Evolutionary conservation across 2,113 vertebrate species (phyloP).

Genomic region (Oncorhynchus gorbuscha): DNA sequence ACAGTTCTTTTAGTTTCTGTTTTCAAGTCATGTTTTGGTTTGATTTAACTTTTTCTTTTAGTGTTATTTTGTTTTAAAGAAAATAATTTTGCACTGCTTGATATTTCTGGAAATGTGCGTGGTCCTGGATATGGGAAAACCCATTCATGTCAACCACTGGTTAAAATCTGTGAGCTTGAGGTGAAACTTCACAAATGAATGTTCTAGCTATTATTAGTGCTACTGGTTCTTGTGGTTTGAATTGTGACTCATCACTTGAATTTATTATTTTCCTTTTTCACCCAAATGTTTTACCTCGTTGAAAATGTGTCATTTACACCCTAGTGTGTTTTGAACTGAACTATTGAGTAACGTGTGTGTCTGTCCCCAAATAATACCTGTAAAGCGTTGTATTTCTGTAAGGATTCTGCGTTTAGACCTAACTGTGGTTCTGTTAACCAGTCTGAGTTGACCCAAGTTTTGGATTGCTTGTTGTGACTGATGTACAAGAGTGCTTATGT

Average conservation of each 20-base stretch:
- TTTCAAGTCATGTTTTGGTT: conserved; percentile 3
- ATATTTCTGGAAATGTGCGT: background rate
- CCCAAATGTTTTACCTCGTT: background rate
- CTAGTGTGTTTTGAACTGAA: background rate
- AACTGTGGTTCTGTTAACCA: background rate
- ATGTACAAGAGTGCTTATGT: background rate
- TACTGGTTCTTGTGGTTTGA: background rate
- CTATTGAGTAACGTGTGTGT: background rate
- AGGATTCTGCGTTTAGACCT: background rate
- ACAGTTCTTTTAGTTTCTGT: background rate
- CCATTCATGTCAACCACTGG: background rate
- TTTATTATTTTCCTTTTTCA: background rate
- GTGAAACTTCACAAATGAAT: background rate
- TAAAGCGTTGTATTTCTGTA: background rate
- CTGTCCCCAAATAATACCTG: background rate
- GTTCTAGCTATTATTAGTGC: background rate
- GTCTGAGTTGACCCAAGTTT: background rate
- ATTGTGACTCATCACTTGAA: background rate
- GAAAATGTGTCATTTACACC: background rate
- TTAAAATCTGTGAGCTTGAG: background rate
- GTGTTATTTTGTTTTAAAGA: conserved; percentile 1
- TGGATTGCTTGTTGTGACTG: background rate
- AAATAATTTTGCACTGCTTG: conserved; percentile 3
- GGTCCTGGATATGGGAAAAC: too few relatives aligned
- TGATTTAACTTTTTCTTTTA: background rate